Percentiles rank a stretch among this genome's conserved stretches.
phyloP scores from a whole-genome alignment of 2,888 invertebrate species.

The Diachrysia chrysitis region DNA sequence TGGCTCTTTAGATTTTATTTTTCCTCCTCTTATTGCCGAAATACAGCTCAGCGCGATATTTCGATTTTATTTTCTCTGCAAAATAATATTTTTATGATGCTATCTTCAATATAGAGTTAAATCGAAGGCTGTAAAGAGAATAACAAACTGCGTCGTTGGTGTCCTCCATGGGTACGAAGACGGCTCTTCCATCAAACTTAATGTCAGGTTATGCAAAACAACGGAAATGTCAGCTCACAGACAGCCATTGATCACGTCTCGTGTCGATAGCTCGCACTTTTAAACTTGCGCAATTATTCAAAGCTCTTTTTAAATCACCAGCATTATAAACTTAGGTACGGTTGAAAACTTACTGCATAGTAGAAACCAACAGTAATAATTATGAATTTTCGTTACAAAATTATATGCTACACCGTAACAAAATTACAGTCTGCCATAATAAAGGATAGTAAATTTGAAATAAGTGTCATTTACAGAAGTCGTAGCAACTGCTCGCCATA shows the following conservation, averaged over 20 bases:
- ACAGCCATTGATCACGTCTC: constrained; percentile 63
- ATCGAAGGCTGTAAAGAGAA: constrained; percentile 41
- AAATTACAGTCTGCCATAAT: constrained; percentile 26
- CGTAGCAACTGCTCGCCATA: constrained; percentile 22
- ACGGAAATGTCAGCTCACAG: constrained; percentile 72
- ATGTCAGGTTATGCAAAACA: constrained; percentile 80
- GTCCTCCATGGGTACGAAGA: constrained; percentile 63
- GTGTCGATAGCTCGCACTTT: constrained; percentile 60
- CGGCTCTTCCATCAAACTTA: constrained; percentile 71
- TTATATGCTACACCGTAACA: constrained; percentile 10
- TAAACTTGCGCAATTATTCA: constrained; percentile 57
- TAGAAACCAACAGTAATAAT: constrained; percentile 19
- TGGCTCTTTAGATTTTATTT: constrained; percentile 40
- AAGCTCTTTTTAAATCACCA: constrained; percentile 37
- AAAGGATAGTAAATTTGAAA: constrained; percentile 35
- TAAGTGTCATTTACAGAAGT: constrained; percentile 43
- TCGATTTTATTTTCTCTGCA: constrained; percentile 31
- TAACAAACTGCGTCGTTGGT: constrained; percentile 47
- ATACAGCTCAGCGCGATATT: constrained; percentile 31
- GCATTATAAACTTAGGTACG: constrained; percentile 21
- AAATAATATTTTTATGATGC: constrained; percentile 48
- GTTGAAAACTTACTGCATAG: constrained; percentile 15
- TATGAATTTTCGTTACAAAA: constrained; percentile 29
- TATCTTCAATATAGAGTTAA: constrained; percentile 35
- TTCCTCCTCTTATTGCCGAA: constrained; percentile 31